Conservation (phyloP, 1,140 invertebrate species). For the Leptopilina boulardi region DNA sequence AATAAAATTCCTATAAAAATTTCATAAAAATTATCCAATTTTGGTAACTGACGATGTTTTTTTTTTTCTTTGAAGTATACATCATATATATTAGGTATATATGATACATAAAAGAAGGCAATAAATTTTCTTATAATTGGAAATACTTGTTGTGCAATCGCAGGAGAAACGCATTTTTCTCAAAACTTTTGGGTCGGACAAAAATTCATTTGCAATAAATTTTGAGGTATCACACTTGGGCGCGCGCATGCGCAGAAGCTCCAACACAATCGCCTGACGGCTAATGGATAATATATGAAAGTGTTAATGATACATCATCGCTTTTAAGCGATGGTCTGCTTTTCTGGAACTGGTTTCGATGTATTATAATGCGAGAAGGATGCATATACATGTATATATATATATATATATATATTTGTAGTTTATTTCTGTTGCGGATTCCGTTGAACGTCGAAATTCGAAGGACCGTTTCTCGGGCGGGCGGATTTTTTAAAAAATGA, state of each 20-base stretch:
- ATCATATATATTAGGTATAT: too few species aligned
- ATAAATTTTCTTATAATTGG: constrained; percentile 13
- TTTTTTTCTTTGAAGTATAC: too few species aligned
- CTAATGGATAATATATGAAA: constrained; percentile 20
- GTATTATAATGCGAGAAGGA: background rate
- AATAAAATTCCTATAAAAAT: too few species aligned
- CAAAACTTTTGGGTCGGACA: background rate
- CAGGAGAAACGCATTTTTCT: background rate
- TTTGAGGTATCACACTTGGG: background rate
- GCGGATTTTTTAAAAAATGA: constrained; percentile 60
- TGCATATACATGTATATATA: too few species aligned
- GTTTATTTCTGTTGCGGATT: constrained; percentile 36
- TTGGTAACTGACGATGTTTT: too few species aligned
- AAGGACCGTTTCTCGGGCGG: constrained; percentile 44
- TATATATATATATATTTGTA: background rate
- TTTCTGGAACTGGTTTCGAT: constrained; percentile 26
- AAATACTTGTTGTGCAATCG: constrained; percentile 16
- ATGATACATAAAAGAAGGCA: background rate
- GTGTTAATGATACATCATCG: constrained; percentile 33
- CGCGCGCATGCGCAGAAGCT: background rate
- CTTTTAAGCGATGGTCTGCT: constrained; percentile 29
- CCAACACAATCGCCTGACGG: constrained; percentile 5
- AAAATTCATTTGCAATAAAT: constrained; percentile 27
- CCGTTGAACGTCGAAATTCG: constrained; percentile 43
- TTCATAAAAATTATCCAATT: too few species aligned